phyloP scores from a whole-genome alignment of 2,113 vertebrate genomes.

The Oreochromis aureus region DNA sequence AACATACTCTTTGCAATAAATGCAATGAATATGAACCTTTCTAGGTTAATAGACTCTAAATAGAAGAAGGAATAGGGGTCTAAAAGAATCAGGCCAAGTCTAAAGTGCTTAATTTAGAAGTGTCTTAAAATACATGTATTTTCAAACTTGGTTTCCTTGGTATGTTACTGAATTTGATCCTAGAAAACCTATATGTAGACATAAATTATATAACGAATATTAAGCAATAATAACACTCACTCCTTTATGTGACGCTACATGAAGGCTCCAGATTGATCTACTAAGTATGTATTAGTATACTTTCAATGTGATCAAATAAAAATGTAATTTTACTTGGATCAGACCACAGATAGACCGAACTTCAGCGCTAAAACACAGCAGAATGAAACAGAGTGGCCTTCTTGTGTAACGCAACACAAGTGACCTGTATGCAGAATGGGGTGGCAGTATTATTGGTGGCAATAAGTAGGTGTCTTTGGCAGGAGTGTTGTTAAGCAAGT shows the following conservation, averaged over 20 bases:
- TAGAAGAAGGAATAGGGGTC: not conserved
- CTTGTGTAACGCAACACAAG: not conserved
- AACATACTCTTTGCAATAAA: not conserved
- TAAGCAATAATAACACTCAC: not conserved
- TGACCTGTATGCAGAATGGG: not conserved
- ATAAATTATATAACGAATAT: not conserved
- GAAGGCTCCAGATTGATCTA: not conserved
- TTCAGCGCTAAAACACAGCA: not conserved
- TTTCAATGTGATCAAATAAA: not conserved
- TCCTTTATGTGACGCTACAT: not conserved
- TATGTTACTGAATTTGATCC: not conserved
- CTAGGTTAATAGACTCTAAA: not conserved
- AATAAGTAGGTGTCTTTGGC: conserved; percentile 56
- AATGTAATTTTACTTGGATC: not conserved
- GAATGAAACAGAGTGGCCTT: not conserved
- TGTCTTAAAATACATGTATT: not conserved
- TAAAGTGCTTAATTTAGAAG: not conserved
- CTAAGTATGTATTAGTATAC: not conserved
- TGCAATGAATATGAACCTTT: not conserved
- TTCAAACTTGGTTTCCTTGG: not conserved
- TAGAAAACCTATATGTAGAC: not conserved
- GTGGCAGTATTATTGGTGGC: conserved; percentile 30
- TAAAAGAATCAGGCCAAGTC: not conserved
- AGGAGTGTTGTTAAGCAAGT: not conserved
- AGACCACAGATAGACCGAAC: not conserved